Conservation (phyloP, 2,113 vertebrate species). For the Nothocercus nigrocapillus region DNA sequence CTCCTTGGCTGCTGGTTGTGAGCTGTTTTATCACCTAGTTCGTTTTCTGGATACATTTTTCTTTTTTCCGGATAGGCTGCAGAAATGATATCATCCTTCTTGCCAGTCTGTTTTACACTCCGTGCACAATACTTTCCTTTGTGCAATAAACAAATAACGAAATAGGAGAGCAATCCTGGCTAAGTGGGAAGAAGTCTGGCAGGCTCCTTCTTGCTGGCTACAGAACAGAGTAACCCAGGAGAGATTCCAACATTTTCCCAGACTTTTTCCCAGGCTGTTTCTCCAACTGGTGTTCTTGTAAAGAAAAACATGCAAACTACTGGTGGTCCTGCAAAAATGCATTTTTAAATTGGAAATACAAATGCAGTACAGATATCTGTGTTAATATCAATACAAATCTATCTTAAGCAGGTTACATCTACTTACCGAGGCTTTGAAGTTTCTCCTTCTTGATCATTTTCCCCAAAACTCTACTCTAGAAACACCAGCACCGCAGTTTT, state of each 20-base stretch:
- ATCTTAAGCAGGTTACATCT: not conserved
- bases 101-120: not conserved
- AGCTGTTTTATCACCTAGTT: not conserved
- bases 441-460: not conserved
- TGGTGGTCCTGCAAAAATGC: not conserved
- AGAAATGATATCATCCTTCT: not conserved
- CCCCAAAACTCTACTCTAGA: not conserved
- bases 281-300: not conserved
- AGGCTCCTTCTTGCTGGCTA: conserved; percentile 4
- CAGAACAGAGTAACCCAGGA: not conserved
- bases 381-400: not conserved
- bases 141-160: not conserved
- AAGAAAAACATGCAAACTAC: not conserved
- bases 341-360: not conserved
- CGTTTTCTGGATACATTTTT: not conserved
- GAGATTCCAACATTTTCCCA: conserved; percentile 1
- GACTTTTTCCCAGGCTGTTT: conserved; percentile 17
- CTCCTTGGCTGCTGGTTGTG: no score
- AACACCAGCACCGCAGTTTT: not conserved
- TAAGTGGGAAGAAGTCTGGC: not conserved
- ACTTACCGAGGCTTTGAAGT: not conserved
- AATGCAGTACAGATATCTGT: not conserved
- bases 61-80: not conserved
- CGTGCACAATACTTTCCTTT: not conserved
- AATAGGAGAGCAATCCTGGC: not conserved